phyloP scores from a whole-genome alignment of 2,888 invertebrate genomes.

The Perizoma flavofasciatum region DNA sequence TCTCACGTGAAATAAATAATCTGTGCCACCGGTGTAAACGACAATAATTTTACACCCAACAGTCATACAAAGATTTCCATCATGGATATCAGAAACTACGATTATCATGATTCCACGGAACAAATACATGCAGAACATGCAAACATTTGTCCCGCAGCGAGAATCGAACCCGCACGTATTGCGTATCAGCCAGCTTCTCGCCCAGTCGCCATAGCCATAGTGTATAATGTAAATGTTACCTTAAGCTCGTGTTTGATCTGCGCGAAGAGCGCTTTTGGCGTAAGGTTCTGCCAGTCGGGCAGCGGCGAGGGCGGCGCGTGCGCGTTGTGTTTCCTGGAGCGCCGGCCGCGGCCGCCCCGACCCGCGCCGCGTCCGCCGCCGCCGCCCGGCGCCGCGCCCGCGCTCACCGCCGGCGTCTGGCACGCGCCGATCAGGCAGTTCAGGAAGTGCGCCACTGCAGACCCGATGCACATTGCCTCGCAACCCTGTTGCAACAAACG shows the following conservation, averaged over 20 bases:
- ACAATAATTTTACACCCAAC: too few species aligned
- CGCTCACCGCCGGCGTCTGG: slow-evolving; percentile 82
- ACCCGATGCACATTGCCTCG: slow-evolving; percentile 95
- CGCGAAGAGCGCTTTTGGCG: slow-evolving; percentile 94
- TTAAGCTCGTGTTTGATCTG: slow-evolving; percentile 92
- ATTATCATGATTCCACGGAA: too few species aligned
- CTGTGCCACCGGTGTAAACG: too few species aligned
- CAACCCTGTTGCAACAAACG: slow-evolving; percentile 82
- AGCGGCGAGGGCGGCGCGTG: slow-evolving; percentile 50
- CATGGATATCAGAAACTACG: too few species aligned
- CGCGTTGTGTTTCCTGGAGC: slow-evolving; percentile 50
- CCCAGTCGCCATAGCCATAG: too few species aligned
- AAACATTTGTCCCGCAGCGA: too few species aligned
- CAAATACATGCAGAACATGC: too few species aligned
- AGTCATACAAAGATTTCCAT: too few species aligned
- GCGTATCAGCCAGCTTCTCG: too few species aligned
- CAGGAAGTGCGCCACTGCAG: slow-evolving; percentile 97
- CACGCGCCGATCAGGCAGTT: slow-evolving; percentile 95
- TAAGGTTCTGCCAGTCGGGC: slow-evolving; percentile 93
- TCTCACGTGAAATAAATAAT: too few species aligned
- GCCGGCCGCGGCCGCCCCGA: slow-evolving; percentile 68
- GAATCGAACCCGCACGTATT: too few species aligned
- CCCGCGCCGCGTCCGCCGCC: slow-evolving; percentile 85
- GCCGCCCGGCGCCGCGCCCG: slow-evolving; percentile 67
- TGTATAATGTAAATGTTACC: slow-evolving; percentile 37